Base-by-base conservation (phyloP, 53 echinoderm and acorn worm species). In the Holothuria scabra region DNA sequence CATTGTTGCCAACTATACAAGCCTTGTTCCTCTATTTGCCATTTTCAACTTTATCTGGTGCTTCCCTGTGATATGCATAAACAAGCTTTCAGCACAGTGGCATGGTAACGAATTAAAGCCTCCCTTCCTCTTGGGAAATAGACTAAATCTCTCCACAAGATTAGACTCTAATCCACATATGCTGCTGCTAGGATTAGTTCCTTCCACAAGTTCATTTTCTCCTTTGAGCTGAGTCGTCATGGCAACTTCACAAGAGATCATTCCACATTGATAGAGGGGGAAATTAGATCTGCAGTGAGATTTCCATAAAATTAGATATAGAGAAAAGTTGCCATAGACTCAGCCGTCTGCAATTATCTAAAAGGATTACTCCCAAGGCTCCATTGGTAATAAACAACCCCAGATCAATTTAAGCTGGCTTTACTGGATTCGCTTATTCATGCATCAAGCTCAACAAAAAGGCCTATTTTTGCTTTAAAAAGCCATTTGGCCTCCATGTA, bases 341-440 rank as follows among this genome's bases (percentile, higher is more conserved):
- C 72, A 72, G 44, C 72, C 48, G 72, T 44, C 72, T 72, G 72
- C 72, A 72, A 72, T 72, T 72, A 72, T 72, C 72, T 72, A 72
- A 72, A 72, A 72, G 72, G 72, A 72, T 72, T 72, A 72, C 72
- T 32, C 44, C 48, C 72, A 72, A 72, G 72, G 72, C 72, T 72
- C 46, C 72, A 24, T 26, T 26, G 48, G 72, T 26, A 48, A 72
- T 72, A 72, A 72, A 72, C 46, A 72, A 72, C 72, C 79, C 33
- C 49, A 79, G 79, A 79, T 79, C 79, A 79, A 79, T 79, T 79
- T 79, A 79, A 79, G 79, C 79, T 32, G 34, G 79, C 79, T 79
- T 79, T 58, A 79, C 21, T 20, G 72, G 72, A 72, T 72, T 67
- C 13, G 28, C 28, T 37, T n/a, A 21, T 72, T 72, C 72, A 72